Evolutionary conservation across 2,888 invertebrate genomes (phyloP), one percentile per base, ranked within the genome.

Genomic region (Apomyelois bistriatella): DNA sequence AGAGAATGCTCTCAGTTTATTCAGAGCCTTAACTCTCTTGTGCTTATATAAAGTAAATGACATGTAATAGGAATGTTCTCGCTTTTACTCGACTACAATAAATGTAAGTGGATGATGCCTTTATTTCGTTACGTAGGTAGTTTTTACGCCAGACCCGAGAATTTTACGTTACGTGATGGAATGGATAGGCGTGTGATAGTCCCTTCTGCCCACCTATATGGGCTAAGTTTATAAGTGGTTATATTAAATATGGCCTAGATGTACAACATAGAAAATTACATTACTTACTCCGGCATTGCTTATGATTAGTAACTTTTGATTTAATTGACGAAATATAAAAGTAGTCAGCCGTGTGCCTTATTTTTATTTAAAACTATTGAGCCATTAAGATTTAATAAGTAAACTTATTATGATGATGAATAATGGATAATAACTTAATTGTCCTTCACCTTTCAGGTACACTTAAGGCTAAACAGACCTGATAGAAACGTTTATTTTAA

Each of bases 41-140:
- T 30, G 12, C 30, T 30, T 43, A 43, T 32, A 40, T 17, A 22
- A 41, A 16, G 41, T 41, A 46, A 46, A 46, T 13, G 43, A 6
- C 43, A 32, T 46, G 46, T 46, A 15, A 32, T 46, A 46, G 32
- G 32, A 32, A 46, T 32, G 46, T 46, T 43, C 30, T 30, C 43
- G 46, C 46, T 32, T 46, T 32, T 46, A 46, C 46, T 7, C 43
- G 43, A 43, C 43, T 43, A n/a, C 28, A 12, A 30, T 28, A 32
- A 46, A 13, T 32, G 46, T 46, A 46, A 46, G 46, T 46, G 32
- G 32, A 32, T 46, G 46, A 46, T n/a, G 46, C 46, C 32, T 46
- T 32, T 46, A 32, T 46, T 46, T 32, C 32, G 46, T 32, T 46
- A 46, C 15, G 32, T 46, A 46, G 46, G 22, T 22, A 22, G 22